These are phyloP conservation scores for Alethe castanea DNA, from an alignment of 2,113 vertebrate genomes.

Conservation along the genomic window DNA sequence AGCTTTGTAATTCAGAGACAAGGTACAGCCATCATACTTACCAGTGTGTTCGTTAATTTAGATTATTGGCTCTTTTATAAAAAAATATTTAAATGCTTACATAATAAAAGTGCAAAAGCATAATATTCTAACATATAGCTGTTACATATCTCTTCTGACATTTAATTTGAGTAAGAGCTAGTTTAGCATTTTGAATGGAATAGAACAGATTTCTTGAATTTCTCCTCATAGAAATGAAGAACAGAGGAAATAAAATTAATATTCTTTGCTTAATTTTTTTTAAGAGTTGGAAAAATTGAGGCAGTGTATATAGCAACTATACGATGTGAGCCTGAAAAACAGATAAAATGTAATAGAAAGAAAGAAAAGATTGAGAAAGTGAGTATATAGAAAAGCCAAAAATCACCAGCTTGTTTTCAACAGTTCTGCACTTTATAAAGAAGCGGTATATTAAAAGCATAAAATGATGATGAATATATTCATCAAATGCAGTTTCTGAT, in stretches of 20 bases:
- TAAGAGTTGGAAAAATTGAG: not conserved
- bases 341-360: not conserved
- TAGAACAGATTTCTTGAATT: not conserved
- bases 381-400: not conserved
- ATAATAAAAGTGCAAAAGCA: not conserved
- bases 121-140: not conserved
- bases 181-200: not conserved
- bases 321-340: not conserved
- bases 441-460: not conserved
- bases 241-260: not conserved
- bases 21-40: not conserved
- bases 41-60: not conserved
- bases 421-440: not conserved
- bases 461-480: not conserved
- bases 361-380: not conserved
- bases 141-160: not conserved
- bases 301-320: accelerated
- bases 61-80: not conserved
- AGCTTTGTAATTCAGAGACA: not conserved
- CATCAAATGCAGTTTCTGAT: not conserved
- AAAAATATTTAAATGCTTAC: not conserved
- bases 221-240: not conserved
- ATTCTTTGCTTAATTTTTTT: not conserved
- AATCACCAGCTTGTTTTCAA: not conserved
- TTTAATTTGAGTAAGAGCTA: not conserved